Percentiles rank a stretch among this genome's conserved stretches.
Evolutionary conservation across 2,797 vertebrate genomes (phyloP).

Genomic region (Gymnocypris eckloni): DNA sequence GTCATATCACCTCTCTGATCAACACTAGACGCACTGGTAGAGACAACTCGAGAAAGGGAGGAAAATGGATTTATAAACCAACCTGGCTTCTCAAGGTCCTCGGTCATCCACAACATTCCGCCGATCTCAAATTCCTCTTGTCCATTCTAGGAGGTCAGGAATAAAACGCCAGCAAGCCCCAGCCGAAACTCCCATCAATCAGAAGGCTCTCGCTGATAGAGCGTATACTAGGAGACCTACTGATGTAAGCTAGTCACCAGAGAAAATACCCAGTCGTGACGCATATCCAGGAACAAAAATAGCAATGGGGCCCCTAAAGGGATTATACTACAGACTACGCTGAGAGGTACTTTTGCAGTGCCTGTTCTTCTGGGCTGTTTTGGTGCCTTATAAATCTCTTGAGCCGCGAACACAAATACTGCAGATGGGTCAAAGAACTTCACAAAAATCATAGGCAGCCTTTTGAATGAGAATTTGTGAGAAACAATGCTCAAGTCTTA

Average conservation of each 20-base stretch:
- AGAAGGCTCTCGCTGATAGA: constrained; percentile 85
- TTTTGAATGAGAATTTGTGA: constrained; percentile 11
- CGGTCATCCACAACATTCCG: constrained; percentile 83
- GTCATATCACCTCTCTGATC: constrained; percentile 33
- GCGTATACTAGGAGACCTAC: constrained; percentile 95
- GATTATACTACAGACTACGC: constrained; percentile 90
- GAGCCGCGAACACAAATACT: constrained; percentile 75
- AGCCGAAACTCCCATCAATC: constrained; percentile 87
- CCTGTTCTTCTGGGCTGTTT: constrained; percentile 20
- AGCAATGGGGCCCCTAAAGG: constrained; percentile 93
- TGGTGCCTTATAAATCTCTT: constrained; percentile 62
- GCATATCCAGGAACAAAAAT: constrained; percentile 99
- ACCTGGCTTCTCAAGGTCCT: constrained; percentile 81
- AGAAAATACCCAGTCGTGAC: constrained; percentile 99
- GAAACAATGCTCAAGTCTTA: constrained; percentile 11
- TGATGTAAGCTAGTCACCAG: constrained; percentile 99
- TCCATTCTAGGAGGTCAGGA: constrained; percentile 81
- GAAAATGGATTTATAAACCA: constrained; percentile 73
- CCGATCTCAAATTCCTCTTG: constrained; percentile 82
- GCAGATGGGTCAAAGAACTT: constrained; percentile 62
- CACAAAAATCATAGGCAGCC: background rate
- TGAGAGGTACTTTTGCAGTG: constrained; percentile 84
- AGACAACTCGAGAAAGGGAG: constrained; percentile 21
- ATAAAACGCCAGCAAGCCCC: constrained; percentile 74
- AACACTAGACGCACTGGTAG: background rate